Evolutionary conservation across 2,113 vertebrate species (phyloP), one percentile per base, ranked within the genome.

Genomic region (Oplegnathus fasciatus): DNA sequence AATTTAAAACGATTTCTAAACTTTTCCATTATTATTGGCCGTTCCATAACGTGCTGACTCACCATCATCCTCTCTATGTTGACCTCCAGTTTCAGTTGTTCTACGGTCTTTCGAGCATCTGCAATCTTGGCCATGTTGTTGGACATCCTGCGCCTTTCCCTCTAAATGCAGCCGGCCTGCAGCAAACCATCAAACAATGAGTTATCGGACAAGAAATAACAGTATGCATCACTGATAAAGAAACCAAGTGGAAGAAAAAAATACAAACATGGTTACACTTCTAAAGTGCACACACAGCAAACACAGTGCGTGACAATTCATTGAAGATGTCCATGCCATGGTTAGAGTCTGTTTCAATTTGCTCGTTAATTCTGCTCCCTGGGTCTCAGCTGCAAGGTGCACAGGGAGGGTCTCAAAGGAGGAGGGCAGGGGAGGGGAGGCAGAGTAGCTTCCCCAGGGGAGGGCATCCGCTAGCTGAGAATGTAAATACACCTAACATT

Each of bases 101-200:
- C 97, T 75, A 98, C 97, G 0, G 96, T 96, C 92, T 97, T 97
- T 37, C 97, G 94, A 14, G 97, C 97, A 67, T 98, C 97, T 26
- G 97, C 97, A 30, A 98, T 98, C 93, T 97, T 98, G 75, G 97
- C 97, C 96, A 98, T 97, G 94, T 97, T 97, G 91, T 98, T 98
- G 8, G 97, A 97, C 97, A 98, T 98, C 75, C 78, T 94, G 58
- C n/a, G n/a, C 18, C 40, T 69, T 72, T 75, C 48, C 61, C 40
- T 10, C 62, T 6, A 32, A 86, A 65, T 26, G 74, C 83, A 89
- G 60, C 13, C 54, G 48, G 66, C 75, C 78, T 89, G 89, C 54
- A 80, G 60, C 22, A 80, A 82, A 86, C 42, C 26, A 62, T 72
- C 22, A 24, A 14, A 46, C 10, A 34, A 32, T 73, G 22, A 42